Evolutionary conservation across 30 jellyfish, hydroid and myxozoan genomes (phyloP).

Genomic region (Hydractinia echinata): DNA sequence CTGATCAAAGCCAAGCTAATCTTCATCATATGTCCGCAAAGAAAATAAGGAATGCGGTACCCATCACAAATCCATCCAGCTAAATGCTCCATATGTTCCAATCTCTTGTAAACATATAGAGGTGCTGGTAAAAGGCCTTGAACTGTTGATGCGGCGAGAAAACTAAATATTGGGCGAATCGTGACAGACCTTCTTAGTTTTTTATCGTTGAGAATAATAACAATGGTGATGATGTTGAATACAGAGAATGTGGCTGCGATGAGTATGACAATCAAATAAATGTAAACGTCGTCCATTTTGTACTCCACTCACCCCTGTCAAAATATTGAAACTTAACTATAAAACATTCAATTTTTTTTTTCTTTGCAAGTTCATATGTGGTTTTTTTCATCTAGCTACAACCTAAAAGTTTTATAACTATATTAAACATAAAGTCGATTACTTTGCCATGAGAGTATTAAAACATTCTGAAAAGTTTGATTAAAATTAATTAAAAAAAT

Average conservation of each 20-base stretch:
- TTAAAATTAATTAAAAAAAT: too few species aligned
- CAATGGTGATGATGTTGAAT: conserved; percentile 2
- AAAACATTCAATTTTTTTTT: too few species aligned
- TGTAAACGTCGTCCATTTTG: too few species aligned
- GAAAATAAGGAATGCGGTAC: conserved; percentile 20
- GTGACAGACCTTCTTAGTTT: neutral
- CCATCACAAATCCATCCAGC: conserved; percentile 20
- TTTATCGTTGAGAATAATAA: conserved; percentile 7
- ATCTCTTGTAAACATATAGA: conserved; percentile 16
- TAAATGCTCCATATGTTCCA: neutral
- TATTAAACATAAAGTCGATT: too few species aligned
- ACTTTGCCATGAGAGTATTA: too few species aligned
- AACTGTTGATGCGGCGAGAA: conserved; percentile 4
- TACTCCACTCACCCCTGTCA: too few species aligned
- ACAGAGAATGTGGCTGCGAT: neutral
- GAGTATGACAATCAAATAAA: neutral
- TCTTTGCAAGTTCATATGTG: too few species aligned
- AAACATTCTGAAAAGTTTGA: too few species aligned
- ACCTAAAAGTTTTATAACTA: too few species aligned
- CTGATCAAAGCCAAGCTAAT: conserved; percentile 18
- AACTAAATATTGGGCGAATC: conserved; percentile 11
- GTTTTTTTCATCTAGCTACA: too few species aligned
- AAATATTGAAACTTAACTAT: too few species aligned
- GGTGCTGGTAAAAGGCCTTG: conserved; percentile 26
- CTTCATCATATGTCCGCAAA: conserved; percentile 28